A percentile compares a stretch with the other conserved stretches of the same genome.
phyloP scores from a whole-genome alignment of 2,888 invertebrate species.

The Vanessa cardui region DNA sequence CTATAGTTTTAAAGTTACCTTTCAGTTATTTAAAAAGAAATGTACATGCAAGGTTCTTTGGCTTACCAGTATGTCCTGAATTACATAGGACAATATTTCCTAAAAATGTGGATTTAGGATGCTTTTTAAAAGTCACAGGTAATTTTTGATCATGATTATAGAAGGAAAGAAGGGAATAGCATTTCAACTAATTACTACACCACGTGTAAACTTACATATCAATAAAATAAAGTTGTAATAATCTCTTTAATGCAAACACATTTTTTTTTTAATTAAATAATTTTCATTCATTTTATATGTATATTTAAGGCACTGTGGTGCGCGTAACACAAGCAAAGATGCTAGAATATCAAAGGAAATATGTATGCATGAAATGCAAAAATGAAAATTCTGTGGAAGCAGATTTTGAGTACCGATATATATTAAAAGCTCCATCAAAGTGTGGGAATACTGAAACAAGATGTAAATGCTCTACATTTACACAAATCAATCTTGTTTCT shows the following conservation, averaged over 20 bases:
- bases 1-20: constrained; percentile 53
- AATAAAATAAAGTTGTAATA: background rate
- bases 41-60: constrained; percentile 86
- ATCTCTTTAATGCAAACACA: background rate
- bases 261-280: constrained; percentile 2
- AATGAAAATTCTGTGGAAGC: constrained; percentile 85
- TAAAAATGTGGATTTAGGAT: constrained; percentile 86
- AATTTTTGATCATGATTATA: too few species aligned
- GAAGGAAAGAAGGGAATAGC: too few species aligned
- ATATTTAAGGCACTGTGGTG: constrained; percentile 87
- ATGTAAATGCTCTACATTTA: constrained; percentile 82
- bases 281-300: constrained; percentile 24
- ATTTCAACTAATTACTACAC: constrained; percentile 1
- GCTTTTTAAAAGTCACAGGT: constrained; percentile 89
- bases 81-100: constrained; percentile 86
- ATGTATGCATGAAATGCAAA: constrained; percentile 90
- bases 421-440: constrained; percentile 79
- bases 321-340: constrained; percentile 89
- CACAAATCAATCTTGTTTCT: constrained; percentile 79
- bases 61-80: constrained; percentile 87
- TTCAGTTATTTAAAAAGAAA: constrained; percentile 82
- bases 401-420: constrained; percentile 86
- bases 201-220: background rate
- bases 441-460: constrained; percentile 80
- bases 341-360: constrained; percentile 88